phyloP scores from a whole-genome alignment of 2,888 invertebrate genomes.

The Adelphocoris suturalis region DNA sequence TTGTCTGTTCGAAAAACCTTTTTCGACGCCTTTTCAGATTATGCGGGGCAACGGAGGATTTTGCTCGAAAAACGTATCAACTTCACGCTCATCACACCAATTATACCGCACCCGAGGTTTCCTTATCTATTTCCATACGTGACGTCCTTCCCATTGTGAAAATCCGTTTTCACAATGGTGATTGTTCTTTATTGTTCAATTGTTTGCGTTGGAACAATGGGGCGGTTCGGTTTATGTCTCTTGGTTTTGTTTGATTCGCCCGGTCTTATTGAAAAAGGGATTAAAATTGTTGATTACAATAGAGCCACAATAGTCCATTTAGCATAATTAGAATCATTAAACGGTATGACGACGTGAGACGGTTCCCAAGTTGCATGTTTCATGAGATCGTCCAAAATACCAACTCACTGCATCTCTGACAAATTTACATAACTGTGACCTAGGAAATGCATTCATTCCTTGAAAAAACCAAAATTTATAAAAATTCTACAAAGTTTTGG shows the following conservation, averaged over 20 bases:
- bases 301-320: constrained; percentile 27
- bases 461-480: too few species aligned
- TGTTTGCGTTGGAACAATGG: constrained; percentile 61
- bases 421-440: too few species aligned
- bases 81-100: constrained; percentile 44
- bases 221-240: constrained; percentile 47
- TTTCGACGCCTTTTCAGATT: not conserved
- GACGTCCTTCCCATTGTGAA: constrained; percentile 63
- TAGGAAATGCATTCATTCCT: too few species aligned
- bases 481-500: too few species aligned
- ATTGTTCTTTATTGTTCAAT: constrained; percentile 70
- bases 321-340: constrained; percentile 22
- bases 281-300: constrained; percentile 51
- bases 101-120: constrained; percentile 34
- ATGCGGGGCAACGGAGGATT: not conserved
- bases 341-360: constrained; percentile 1
- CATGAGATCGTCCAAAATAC: too few species aligned
- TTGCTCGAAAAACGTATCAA: constrained; percentile 24
- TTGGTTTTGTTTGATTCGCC: constrained; percentile 51
- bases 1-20: not conserved
- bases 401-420: too few species aligned
- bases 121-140: constrained; percentile 59
- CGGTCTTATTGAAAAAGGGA: constrained; percentile 20
- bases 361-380: too few species aligned
- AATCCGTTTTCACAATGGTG: constrained; percentile 64